These are phyloP conservation scores for Ginglymostoma cirratum DNA, from an alignment of 2,113 vertebrate species.

Conservation along the genomic window DNA sequence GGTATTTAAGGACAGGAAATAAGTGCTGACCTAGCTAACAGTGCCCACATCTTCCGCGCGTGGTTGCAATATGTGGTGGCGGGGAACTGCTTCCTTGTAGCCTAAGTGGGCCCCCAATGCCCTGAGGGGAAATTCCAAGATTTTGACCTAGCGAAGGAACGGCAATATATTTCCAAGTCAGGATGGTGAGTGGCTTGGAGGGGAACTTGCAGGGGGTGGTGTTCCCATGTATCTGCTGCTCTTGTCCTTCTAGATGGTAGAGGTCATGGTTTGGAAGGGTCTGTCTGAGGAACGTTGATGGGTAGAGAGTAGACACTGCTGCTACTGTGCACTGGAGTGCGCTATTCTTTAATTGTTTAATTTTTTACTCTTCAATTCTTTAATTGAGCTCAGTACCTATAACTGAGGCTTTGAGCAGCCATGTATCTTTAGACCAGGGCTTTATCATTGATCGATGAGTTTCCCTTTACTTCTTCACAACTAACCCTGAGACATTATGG, in stretches of 20 bases:
- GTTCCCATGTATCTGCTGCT: background rate
- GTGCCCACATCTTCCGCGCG: too few relatives aligned
- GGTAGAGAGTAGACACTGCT: background rate
- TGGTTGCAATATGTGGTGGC: too few relatives aligned
- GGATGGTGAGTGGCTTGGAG: background rate
- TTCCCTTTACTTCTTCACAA: background rate
- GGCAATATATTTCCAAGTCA: background rate
- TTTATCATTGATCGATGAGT: background rate
- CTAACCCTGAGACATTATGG: background rate
- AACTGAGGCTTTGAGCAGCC: background rate
- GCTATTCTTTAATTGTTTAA: too few relatives aligned
- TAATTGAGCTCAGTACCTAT: background rate
- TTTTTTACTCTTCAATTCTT: too few relatives aligned
- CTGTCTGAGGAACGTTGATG: background rate
- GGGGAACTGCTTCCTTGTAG: background rate
- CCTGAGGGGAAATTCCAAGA: background rate
- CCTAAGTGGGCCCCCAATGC: background rate
- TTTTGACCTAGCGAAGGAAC: background rate
- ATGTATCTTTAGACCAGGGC: background rate
- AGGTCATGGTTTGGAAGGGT: background rate
- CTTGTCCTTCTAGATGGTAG: background rate
- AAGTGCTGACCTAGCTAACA: too few relatives aligned
- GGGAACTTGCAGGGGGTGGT: background rate
- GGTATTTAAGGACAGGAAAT: too few relatives aligned
- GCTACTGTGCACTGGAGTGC: background rate